These are phyloP conservation scores for Hypomesus transpacificus DNA, from an alignment of 2,113 vertebrate genomes.

Conservation along the genomic window DNA sequence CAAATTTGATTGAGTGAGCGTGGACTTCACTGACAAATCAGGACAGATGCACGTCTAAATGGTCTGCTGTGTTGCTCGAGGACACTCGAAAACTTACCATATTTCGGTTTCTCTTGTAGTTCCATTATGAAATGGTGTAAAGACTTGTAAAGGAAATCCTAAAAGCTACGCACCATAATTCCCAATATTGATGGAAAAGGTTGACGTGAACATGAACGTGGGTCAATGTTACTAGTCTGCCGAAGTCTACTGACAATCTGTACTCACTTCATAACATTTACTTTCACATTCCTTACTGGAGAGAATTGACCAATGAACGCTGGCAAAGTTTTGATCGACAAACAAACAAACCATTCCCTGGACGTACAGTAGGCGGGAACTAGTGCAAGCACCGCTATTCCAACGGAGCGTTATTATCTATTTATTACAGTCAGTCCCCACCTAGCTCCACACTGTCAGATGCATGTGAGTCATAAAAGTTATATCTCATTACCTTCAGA, in stretches of 20 bases:
- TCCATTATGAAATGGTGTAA: constrained; percentile 49
- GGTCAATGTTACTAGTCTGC: constrained; percentile 9
- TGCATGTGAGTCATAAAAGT: too few relatives aligned
- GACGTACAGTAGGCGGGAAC: constrained; percentile 5
- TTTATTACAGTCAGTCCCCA: not conserved
- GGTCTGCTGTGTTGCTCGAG: not conserved
- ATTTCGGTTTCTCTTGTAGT: constrained; percentile 62
- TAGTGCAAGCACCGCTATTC: not conserved
- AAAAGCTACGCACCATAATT: constrained; percentile 24
- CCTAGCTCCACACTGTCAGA: too few relatives aligned
- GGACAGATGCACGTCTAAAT: constrained; percentile 7
- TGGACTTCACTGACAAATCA: not conserved
- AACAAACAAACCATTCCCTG: constrained; percentile 1
- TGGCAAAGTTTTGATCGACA: constrained; percentile 9
- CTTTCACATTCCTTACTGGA: not conserved
- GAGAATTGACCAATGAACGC: constrained; percentile 37
- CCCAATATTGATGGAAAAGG: not conserved
- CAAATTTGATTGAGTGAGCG: not conserved
- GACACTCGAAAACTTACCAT: constrained; percentile 51
- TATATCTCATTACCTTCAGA: too few relatives aligned
- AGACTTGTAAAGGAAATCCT: constrained; percentile 5
- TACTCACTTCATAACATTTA: constrained; percentile 29
- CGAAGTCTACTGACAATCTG: constrained; percentile 50
- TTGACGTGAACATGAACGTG: not conserved
- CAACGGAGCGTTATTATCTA: not conserved